Conservation (phyloP, 2,797 vertebrate species). For the Bovichtus variegatus region DNA sequence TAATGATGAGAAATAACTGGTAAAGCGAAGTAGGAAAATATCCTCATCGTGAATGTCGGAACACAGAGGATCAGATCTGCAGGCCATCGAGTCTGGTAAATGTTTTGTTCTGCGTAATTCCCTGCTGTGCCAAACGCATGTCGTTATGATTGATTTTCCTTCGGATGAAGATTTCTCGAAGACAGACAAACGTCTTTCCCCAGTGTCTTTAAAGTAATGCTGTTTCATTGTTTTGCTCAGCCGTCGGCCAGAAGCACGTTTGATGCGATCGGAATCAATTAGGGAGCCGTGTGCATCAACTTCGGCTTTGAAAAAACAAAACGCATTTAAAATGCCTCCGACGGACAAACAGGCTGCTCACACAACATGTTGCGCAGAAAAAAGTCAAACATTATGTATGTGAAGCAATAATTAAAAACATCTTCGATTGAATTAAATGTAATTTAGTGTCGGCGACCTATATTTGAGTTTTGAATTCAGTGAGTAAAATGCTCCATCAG, state of each 20-base stretch:
- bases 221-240: slow-evolving; percentile 28
- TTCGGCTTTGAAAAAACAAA: slow-evolving; percentile 8
- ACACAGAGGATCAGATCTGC: background rate
- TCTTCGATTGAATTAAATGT: background rate
- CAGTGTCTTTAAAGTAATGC: slow-evolving; percentile 11
- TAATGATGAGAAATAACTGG: slow-evolving; percentile 1
- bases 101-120: slow-evolving; percentile 23
- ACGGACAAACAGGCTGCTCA: background rate
- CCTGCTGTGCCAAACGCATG: background rate
- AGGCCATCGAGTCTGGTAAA: background rate
- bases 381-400: background rate
- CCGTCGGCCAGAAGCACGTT: slow-evolving; percentile 10
- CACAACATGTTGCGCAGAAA: too few species aligned
- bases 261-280: slow-evolving; percentile 41
- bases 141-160: slow-evolving; percentile 37
- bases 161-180: slow-evolving; percentile 13
- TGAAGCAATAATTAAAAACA: background rate
- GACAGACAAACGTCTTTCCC: slow-evolving; percentile 22
- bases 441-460: too few species aligned
- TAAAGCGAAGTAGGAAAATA: slow-evolving; percentile 3
- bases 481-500: background rate
- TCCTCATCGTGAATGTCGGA: slow-evolving; percentile 3
- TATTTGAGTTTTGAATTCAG: background rate
- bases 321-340: slow-evolving; percentile 8
- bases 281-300: slow-evolving; percentile 25